These are phyloP conservation scores for Ormia ochracea DNA, from an alignment of 2,888 invertebrate genomes.

Conservation along the genomic window DNA sequence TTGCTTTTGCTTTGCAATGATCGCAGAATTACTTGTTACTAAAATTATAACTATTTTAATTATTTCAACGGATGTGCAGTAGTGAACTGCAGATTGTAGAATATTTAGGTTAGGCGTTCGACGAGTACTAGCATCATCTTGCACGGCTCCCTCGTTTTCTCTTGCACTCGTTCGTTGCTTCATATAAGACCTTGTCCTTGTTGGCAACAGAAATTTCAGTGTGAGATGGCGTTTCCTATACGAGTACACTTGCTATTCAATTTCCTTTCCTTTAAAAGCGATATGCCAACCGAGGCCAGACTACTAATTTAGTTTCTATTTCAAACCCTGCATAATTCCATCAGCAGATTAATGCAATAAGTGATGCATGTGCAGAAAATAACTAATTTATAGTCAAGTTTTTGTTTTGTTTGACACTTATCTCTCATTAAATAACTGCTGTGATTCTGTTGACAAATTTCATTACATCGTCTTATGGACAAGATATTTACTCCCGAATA, in stretches of 20 bases:
- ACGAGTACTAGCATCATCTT: too few species aligned
- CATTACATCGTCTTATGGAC: slow-evolving; percentile 59
- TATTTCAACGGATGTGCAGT: too few species aligned
- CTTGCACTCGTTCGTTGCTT: too few species aligned
- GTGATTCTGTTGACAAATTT: slow-evolving; percentile 57
- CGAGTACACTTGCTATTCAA: not conserved
- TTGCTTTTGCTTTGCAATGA: too few species aligned
- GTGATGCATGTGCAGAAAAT: slow-evolving; percentile 14
- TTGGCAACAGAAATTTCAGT: too few species aligned
- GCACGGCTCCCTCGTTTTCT: too few species aligned
- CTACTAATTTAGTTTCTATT: not conserved
- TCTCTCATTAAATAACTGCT: slow-evolving; percentile 56
- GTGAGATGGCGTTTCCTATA: not conserved
- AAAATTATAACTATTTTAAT: too few species aligned
- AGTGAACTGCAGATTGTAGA: too few species aligned
- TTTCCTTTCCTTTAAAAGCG: too few species aligned
- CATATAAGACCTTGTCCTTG: too few species aligned
- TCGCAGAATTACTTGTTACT: too few species aligned
- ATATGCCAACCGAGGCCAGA: not conserved
- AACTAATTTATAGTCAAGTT: slow-evolving; percentile 52
- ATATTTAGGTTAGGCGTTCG: too few species aligned
- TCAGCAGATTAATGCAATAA: not conserved
- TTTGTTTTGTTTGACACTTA: slow-evolving; percentile 57
- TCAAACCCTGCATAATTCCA: not conserved
- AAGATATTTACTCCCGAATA: slow-evolving; percentile 21